Base-by-base conservation (phyloP, 2,888 invertebrate genomes). In the Vandiemenella viatica region DNA sequence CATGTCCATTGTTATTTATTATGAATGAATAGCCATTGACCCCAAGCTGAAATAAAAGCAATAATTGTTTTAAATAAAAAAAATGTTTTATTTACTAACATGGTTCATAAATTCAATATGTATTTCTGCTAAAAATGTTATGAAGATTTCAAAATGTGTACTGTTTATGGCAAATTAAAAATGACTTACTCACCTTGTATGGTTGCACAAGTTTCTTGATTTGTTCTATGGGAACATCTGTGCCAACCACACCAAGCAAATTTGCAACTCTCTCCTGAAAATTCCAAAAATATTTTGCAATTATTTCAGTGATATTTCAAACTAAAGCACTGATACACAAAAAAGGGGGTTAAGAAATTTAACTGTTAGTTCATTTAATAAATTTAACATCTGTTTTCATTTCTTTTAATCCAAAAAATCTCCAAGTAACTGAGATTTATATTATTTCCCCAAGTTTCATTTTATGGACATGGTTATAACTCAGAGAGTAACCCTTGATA, bases 1-100 rank as follows among this genome's bases (percentile, higher is more conserved):
- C 82, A 69, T 92, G 90, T 59, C 96, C 97, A 72, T 97, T 96
- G 69, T 95, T 95, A 68, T 93, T 93, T 62, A 95, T 85, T 70
- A 93, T 86, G 70, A 96, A 96, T 45, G 92, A 89, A 70, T 96
- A 96, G 46, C 91, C 93, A 67, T 92, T 92, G 37, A 89, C 89
- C 58, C 96, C 96, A 62, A 96, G 74, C 90, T 92, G 72, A 52
- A 74, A 61, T 46, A 45, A 43, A 55, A 71, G 26, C 3, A 32
- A n/a, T n/a, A n/a, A n/a, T n/a, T n/a, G n/a, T n/a, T n/a, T n/a
- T n/a, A n/a, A n/a, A 26, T 26, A 13, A 26, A 26, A 8, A 26
- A 26, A 26, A 13, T 13, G 13, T 26, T 13, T 26, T 26, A 26
- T 26, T 13, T 10, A 10, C n/a, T 26, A 26, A 10, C n/a, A 26